Evolutionary conservation across 2,113 vertebrate genomes (phyloP), one percentile per base, ranked within the genome.

Genomic region (Melanotaenia duboulayi): DNA sequence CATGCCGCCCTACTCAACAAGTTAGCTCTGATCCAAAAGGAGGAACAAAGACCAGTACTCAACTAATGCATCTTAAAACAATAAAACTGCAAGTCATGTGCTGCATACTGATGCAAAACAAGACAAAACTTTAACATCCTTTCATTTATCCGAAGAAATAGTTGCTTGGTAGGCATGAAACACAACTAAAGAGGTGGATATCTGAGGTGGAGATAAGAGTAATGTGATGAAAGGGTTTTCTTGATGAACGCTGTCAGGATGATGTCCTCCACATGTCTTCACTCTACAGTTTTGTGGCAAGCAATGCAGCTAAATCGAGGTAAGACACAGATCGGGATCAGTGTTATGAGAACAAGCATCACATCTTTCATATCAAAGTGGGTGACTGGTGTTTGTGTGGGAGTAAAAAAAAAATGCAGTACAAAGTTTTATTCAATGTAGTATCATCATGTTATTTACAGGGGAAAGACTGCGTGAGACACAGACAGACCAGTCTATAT

Each of bases 361-460:
- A 39, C 35, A 60, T 35, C 28, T 37, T 39, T 48, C 62, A 46
- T 46, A 52, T 50, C 20, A 9, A 20, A 58, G 52, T 54, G 44
- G 64, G 58, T 57, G 62, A 77, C 20, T 20, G 67, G 59, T 28
- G 24, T 61, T 65, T 77, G 68, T 74, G 69, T 80, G n/a, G 66
- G 81, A 44, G 68, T n/a, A n/a, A n/a, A 32, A 64, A n/a, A 67
- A 35, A 55, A 58, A 4, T 46, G 28, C 54, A 62, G 55, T 39
- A 35, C 35, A 74, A 72, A 25, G 60, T 44, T 39, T 73, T 63
- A 69, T 56, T 74, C 59, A 73, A 80, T 72, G 65, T 54, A 72
- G 42, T 49, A 19, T 32, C 24, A 51, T 44, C 39, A 14, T 64
- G 62, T 44, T 74, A 42, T 44, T 66, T 58, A 54, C 54, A 58